Evolutionary conservation across 2,888 invertebrate species (phyloP).

Genomic region (Cepaea hortensis): DNA sequence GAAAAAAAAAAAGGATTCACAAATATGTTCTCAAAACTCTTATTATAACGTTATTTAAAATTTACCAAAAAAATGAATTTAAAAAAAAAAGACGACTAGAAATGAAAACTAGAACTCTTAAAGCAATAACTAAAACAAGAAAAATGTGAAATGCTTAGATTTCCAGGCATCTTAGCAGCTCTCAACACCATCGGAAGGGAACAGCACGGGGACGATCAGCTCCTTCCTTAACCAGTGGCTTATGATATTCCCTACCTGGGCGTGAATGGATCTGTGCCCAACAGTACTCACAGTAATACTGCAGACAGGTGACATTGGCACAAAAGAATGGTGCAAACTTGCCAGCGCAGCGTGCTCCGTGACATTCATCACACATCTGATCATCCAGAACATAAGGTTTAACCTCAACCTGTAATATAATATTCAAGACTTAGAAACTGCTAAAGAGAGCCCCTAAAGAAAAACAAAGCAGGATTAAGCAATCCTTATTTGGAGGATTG

Average conservation of each 20-base stretch:
- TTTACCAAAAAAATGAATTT: background rate
- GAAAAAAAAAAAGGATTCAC: background rate
- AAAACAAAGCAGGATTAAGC: no score
- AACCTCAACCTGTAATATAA: conserved; percentile 83
- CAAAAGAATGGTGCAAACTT: conserved; percentile 99
- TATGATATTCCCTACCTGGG: conserved; percentile 98
- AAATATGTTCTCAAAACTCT: conserved; percentile 1
- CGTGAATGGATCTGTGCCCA: conserved; percentile 99
- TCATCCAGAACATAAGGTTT: conserved; percentile 99
- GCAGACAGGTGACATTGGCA: conserved; percentile 98
- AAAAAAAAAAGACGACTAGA: conserved; percentile 10
- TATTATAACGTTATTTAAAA: background rate
- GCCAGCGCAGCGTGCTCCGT: conserved; percentile 96
- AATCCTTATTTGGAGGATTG: no score
- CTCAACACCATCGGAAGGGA: conserved; percentile 72
- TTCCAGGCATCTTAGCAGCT: conserved; percentile 22
- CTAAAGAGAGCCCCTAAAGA: no score
- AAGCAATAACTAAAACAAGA: conserved; percentile 40
- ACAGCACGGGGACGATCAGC: conserved; percentile 83
- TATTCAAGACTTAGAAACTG: no score
- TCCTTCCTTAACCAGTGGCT: conserved; percentile 98
- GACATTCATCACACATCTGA: conserved; percentile 99
- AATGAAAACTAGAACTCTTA: conserved; percentile 42
- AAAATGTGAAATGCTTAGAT: conserved; percentile 15
- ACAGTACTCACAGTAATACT: conserved; percentile 99